These are phyloP conservation scores for Tamias sibiricus DNA, from an alignment of 2,113 vertebrate genomes.

Conservation along the genomic window DNA sequence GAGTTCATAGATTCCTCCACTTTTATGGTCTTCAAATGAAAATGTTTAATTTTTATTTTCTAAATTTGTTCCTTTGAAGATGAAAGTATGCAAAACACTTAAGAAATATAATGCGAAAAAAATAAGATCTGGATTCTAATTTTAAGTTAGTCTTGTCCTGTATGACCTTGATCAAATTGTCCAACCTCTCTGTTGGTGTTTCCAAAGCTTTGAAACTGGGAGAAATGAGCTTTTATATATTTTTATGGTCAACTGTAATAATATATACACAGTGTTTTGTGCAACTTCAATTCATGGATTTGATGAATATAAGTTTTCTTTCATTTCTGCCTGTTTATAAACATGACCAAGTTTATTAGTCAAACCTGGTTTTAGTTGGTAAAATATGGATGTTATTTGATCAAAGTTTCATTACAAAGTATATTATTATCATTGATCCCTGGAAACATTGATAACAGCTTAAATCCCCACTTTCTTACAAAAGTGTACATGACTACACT, in stretches of 20 bases:
- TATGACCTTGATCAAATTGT: not conserved
- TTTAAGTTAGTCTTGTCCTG: not conserved
- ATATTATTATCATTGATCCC: not conserved
- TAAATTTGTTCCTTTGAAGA: not conserved
- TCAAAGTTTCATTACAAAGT: not conserved
- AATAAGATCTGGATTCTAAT: not conserved
- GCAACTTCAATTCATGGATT: not conserved
- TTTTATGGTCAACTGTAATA: not conserved
- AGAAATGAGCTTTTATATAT: not conserved
- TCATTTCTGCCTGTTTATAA: not conserved
- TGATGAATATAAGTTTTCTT: not conserved
- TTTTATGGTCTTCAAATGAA: not conserved
- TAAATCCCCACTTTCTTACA: not conserved
- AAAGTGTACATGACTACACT: not conserved
- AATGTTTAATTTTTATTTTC: not conserved
- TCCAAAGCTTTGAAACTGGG: not conserved
- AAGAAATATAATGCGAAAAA: not conserved
- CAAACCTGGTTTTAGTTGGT: not conserved
- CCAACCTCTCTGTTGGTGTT: not conserved
- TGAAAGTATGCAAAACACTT: not conserved
- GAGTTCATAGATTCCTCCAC: not conserved
- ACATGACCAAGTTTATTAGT: not conserved
- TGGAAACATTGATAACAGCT: not conserved
- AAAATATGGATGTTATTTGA: not conserved
- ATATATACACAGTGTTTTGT: not conserved